Evolutionary conservation across 2,797 vertebrate species (phyloP).

Genomic region (Protonibea diacanthus): DNA sequence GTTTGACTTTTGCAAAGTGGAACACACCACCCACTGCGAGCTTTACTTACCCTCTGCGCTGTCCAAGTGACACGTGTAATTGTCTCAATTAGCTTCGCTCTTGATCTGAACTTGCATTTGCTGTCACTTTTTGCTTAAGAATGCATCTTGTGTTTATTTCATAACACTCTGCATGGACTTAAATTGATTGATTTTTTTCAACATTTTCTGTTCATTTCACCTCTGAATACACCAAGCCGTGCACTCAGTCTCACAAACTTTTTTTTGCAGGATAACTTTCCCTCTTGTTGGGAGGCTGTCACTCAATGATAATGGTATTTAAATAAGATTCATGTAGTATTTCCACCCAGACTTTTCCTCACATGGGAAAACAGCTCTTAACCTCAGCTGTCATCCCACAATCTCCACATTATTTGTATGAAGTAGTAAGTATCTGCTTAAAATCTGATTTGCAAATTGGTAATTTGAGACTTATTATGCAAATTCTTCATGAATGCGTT

Average conservation of each 20-base stretch:
- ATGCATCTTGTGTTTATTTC: slow-evolving; percentile 21
- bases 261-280: slow-evolving; percentile 22
- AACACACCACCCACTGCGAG: slow-evolving; percentile 59
- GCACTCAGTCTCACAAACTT: slow-evolving; percentile 4
- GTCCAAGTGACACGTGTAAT: slow-evolving; percentile 40
- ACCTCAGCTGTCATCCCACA: slow-evolving; percentile 12
- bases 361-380: slow-evolving; percentile 11
- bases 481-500: slow-evolving; percentile 10
- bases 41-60: slow-evolving; percentile 50
- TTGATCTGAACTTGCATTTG: slow-evolving; percentile 53
- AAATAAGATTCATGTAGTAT: slow-evolving; percentile 12
- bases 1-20: slow-evolving; percentile 30
- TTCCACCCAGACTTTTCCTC: slow-evolving; percentile 19
- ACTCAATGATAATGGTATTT: slow-evolving; percentile 20
- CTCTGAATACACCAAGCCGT: slow-evolving; percentile 17
- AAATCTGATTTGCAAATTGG: slow-evolving; percentile 16
- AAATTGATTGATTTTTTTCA: slow-evolving; percentile 23
- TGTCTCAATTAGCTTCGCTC: slow-evolving; percentile 31
- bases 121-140: slow-evolving; percentile 45
- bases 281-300: slow-evolving; percentile 17
- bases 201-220: slow-evolving; percentile 15
- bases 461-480: slow-evolving; percentile 13
- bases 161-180: slow-evolving; percentile 54
- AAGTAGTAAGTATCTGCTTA: slow-evolving; percentile 18
- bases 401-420: slow-evolving; percentile 12